Evolutionary conservation across 2,888 invertebrate genomes (phyloP), one percentile per base, ranked within the genome.

Genomic region (Drepana falcataria): DNA sequence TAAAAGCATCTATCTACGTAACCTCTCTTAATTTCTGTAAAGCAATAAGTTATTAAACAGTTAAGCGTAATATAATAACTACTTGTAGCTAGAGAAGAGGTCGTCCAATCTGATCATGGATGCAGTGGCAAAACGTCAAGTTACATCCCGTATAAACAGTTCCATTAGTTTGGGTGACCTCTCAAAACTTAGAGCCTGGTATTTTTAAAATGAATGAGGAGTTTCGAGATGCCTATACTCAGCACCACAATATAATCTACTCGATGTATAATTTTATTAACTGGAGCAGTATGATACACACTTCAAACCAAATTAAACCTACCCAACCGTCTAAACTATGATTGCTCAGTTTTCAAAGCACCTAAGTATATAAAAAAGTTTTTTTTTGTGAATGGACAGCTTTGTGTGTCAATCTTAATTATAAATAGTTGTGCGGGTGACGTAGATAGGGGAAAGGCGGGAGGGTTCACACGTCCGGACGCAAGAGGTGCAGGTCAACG

Each of bases 401-500:
- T 55, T 62, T 56, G 64, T 61, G 63, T 68, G 63, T 65, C 59
- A 56, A 60, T 34, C 60, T 60, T 59, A 58, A 63, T 40, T 54
- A 51, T 41, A 40, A 33, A 7, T 61, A 64, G 65, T 63, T 72
- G 74, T 76, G 73, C 73, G 65, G 64, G 67, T 58, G 60, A 66
- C 64, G 58, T 71, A 35, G 4, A 7, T 41, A 41, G 7, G 7
- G 4, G 41, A 6, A 7, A 37, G 37, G 3, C 3, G 5, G 2
- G 40, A 6, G 40, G 40, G 40, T 53, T 87, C 77, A 89, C 64
- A 84, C 83, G 65, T 91, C 91, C 33, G 91, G 91, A 48, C 89
- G 81, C 53, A 91, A 71, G 2, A 91, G 80, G 61, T 91, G 91
- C 4, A 91, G 80, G 64, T 91, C 91, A 59, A 91, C 90, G 54